Percentiles rank a stretch among this genome's conserved stretches.
phyloP scores from a whole-genome alignment of 92 coral and sea anemone species.

The Siderastrea siderea region DNA sequence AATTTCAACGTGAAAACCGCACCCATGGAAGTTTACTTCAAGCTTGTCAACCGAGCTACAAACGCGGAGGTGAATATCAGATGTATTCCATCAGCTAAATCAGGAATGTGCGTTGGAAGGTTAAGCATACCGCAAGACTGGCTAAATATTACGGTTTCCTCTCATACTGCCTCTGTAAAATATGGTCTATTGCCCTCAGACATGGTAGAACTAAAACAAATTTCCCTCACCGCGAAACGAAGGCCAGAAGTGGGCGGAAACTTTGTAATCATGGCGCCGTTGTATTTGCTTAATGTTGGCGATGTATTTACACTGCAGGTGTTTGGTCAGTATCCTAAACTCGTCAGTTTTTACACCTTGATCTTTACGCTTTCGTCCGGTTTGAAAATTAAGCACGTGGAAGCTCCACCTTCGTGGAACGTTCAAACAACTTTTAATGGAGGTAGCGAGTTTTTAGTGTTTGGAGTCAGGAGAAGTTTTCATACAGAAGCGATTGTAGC shows the following conservation, averaged over 20 bases:
- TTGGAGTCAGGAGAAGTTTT: constrained; percentile 33
- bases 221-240: constrained; percentile 5
- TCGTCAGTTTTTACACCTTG: constrained; percentile 31
- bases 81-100: constrained; percentile 33
- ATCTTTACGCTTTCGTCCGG: constrained; percentile 56
- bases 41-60: constrained; percentile 27
- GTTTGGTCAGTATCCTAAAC: constrained; percentile 28
- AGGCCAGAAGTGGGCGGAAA: constrained; percentile 24
- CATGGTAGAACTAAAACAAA: constrained; percentile 17
- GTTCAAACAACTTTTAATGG: constrained; percentile 46
- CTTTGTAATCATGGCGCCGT: constrained; percentile 46
- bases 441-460: constrained; percentile 34
- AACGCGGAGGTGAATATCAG: constrained; percentile 22
- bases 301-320: constrained; percentile 27
- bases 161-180: not conserved
- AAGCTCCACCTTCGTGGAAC: constrained; percentile 29
- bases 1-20: constrained; percentile 35
- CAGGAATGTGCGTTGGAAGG: constrained; percentile 52
- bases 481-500: not conserved
- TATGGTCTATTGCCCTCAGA: constrained; percentile 41
- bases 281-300: constrained; percentile 26
- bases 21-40: constrained; percentile 26
- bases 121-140: constrained; percentile 41
- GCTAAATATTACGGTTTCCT: constrained; percentile 38
- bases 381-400: constrained; percentile 29